Base-by-base conservation (phyloP, 1,140 invertebrate species). In the Brachionus rotundiformis region DNA sequence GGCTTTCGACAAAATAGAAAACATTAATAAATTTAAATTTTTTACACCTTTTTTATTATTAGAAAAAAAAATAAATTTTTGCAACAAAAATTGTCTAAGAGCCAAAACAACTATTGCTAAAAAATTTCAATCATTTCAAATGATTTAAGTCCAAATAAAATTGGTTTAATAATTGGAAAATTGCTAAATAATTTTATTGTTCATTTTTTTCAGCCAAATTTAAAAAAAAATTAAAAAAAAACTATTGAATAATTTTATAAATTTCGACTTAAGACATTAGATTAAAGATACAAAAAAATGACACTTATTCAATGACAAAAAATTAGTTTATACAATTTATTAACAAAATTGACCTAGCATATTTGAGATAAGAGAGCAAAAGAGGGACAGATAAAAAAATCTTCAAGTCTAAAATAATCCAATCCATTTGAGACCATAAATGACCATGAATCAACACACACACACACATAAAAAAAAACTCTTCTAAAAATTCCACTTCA, bases 261-360 rank as follows among this genome's bases (percentile, higher is more conserved):
- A n/a, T n/a, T n/a, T 54, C n/a, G 19, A 54, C n/a, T 10, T 54
- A 54, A 19, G 19, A 11, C 13, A 54, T 6, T 54, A 54, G 49
- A 54, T n/a, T n/a, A n/a, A n/a, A n/a, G n/a, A n/a, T n/a, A n/a
- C n/a, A 54, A 25, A 54, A 54, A 54, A 54, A 39, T 7, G n/a
- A 54, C n/a, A 54, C 47, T n/a, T n/a, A 54, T 7, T 4, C 6
- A 54, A 27, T 29, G 61, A 63, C 61, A 63, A n/a, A 63, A 29
- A 63, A 63, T 63, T 31, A n/a, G 61, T 29, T 63, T 63, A 31
- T 63, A 63, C 61, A 63, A 63, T 63, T 63, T 63, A 63, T 63
- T 63, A 63, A 63, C 61, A 63, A 63, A 63, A 63, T 29, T 16
- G 23, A 19, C 47, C 47, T 54, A 23, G 47, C 47, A 54, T 19